A percentile compares a stretch with the other conserved stretches of the same genome.
phyloP scores from a whole-genome alignment of 2,888 invertebrate species.

The Diachrysia chrysitis region DNA sequence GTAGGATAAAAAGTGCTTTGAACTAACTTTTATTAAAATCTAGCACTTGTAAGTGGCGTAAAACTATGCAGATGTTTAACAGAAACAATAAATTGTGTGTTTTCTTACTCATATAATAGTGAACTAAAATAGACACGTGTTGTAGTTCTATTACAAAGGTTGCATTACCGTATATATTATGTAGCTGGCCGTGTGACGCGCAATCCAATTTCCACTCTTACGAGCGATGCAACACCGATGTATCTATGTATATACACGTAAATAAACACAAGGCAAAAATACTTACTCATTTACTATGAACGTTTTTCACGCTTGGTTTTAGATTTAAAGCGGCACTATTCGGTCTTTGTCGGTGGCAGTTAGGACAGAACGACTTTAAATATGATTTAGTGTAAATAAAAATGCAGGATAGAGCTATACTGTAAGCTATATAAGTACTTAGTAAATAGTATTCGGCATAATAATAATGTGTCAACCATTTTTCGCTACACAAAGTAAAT shows the following conservation, averaged over 20 bases:
- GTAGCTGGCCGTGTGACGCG: slow-evolving; percentile 4
- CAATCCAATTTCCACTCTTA: slow-evolving; percentile 4
- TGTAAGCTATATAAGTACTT: background rate
- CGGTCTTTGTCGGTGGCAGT: too few relatives aligned
- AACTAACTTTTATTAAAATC: too few relatives aligned
- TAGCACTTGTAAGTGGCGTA: too few relatives aligned
- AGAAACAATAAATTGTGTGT: background rate
- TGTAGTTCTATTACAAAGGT: background rate
- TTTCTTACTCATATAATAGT: background rate
- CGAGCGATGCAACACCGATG: background rate
- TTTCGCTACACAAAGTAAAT: background rate
- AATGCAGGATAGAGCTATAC: background rate
- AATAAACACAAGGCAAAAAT: too few relatives aligned
- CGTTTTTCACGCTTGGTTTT: too few relatives aligned
- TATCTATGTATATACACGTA: background rate
- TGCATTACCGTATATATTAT: slow-evolving; percentile 1
- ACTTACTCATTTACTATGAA: background rate
- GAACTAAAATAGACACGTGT: background rate
- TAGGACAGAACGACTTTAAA: too few relatives aligned
- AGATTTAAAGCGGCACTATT: too few relatives aligned
- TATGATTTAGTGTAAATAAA: background rate
- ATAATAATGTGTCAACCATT: background rate
- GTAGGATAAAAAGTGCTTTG: too few relatives aligned
- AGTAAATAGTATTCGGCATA: too few relatives aligned
- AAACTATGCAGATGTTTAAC: too few relatives aligned